These are phyloP conservation scores for Ceratina australensis DNA, from an alignment of 1,140 invertebrate genomes.

Conservation along the genomic window DNA sequence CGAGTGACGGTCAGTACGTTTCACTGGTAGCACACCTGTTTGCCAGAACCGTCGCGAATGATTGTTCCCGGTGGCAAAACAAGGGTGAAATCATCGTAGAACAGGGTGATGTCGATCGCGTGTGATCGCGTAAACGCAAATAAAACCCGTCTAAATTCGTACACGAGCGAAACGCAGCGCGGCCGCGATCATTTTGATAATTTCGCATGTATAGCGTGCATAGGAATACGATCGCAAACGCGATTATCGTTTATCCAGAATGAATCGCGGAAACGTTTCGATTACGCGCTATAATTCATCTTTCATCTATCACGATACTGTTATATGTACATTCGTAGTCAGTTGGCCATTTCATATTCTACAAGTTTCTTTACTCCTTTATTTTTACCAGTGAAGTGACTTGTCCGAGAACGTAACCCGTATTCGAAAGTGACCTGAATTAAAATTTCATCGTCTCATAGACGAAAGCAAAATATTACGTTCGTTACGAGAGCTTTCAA, in stretches of 20 bases:
- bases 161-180: constrained; percentile 1
- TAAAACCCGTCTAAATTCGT: constrained; percentile 20
- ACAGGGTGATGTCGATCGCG: background rate
- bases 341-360: background rate
- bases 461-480: background rate
- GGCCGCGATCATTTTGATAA: constrained; percentile 19
- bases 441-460: constrained; percentile 3
- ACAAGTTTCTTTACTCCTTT: background rate
- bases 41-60: background rate
- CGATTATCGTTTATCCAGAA: background rate
- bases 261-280: background rate
- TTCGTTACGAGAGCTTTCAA: background rate
- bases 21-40: constrained; percentile 52
- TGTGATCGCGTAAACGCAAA: background rate
- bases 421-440: constrained; percentile 20
- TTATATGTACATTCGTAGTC: no score
- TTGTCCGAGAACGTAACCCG: no score
- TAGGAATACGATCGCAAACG: background rate
- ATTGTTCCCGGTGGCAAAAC: background rate
- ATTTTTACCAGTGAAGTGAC: background rate
- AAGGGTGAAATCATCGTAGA: background rate
- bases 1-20: constrained; percentile 9
- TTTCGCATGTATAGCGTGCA: background rate
- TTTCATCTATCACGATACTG: background rate
- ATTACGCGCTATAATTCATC: background rate